Conservation (phyloP, 2,113 vertebrate species). For the Blennius ocellaris region DNA sequence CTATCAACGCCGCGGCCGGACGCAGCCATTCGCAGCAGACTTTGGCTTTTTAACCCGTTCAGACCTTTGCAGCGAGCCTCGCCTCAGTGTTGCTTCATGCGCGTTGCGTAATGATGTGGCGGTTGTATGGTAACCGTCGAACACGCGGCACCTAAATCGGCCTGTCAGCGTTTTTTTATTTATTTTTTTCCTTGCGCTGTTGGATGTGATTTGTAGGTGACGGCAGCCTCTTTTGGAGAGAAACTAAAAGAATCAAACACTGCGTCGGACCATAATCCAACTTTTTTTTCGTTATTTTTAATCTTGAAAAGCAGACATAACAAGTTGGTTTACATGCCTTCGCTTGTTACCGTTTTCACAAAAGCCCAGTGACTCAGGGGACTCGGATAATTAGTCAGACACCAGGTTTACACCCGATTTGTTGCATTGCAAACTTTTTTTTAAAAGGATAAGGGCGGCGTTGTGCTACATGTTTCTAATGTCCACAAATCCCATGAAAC, state of each 20-base stretch:
- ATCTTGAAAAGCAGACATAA: too few relatives aligned
- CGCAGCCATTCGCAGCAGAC: neutral
- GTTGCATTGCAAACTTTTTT: conserved; percentile 5
- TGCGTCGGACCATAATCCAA: too few relatives aligned
- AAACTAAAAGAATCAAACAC: too few relatives aligned
- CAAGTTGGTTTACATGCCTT: neutral
- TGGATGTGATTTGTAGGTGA: neutral
- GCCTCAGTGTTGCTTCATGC: conserved; percentile 29
- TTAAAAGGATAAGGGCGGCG: neutral
- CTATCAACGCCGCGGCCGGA: conserved; percentile 11
- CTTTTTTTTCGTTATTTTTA: neutral
- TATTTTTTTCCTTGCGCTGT: neutral
- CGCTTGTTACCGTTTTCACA: neutral
- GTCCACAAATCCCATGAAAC: neutral
- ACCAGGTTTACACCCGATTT: neutral
- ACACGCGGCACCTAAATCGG: neutral
- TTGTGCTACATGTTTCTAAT: neutral
- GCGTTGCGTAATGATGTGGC: conserved; percentile 33
- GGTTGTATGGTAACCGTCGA: neutral
- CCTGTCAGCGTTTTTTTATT: neutral
- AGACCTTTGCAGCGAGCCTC: neutral
- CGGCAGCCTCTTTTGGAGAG: neutral
- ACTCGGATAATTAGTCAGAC: neutral
- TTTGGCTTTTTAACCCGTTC: conserved; percentile 17
- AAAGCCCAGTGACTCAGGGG: neutral